Percentiles rank a stretch among this genome's conserved stretches.
phyloP scores from a whole-genome alignment of 1,140 invertebrate genomes.

The Polypedilum pembai region DNA sequence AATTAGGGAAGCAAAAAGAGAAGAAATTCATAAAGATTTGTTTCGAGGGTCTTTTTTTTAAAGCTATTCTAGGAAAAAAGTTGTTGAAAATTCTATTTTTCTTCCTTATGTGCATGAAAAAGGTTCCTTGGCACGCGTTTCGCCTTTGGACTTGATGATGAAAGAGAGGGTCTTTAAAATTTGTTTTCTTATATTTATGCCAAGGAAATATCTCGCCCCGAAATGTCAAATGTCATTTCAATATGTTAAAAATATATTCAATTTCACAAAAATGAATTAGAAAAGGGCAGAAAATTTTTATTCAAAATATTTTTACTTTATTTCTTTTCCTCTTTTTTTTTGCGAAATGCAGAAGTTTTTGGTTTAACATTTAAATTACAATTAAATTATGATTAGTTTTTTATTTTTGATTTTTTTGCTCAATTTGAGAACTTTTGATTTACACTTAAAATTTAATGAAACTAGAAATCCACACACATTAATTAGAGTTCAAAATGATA shows the following conservation, averaged over 20 bases:
- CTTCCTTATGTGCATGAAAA: neutral
- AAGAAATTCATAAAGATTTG: slow-evolving; percentile 23
- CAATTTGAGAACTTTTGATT: too few species aligned
- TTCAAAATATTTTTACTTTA: slow-evolving; percentile 9
- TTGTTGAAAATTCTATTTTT: neutral
- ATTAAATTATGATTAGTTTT: too few species aligned
- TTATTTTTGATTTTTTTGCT: too few species aligned
- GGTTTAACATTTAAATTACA: too few species aligned
- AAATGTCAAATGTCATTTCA: slow-evolving; percentile 6
- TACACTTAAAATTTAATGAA: too few species aligned
- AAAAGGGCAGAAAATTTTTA: neutral
- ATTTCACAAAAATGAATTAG: too few species aligned
- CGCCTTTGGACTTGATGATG: neutral
- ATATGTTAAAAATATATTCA: neutral
- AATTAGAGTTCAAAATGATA: too few species aligned
- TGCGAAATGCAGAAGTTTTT: too few species aligned
- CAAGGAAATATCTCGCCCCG: neutral
- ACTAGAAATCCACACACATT: too few species aligned
- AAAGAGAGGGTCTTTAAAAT: slow-evolving; percentile 20
- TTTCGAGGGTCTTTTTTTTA: neutral
- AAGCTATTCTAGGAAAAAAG: neutral
- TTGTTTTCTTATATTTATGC: neutral
- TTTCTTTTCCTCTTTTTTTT: neutral
- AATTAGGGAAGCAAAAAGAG: neutral
- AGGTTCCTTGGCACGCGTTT: slow-evolving; percentile 18